Evolutionary conservation across 2,888 invertebrate species (phyloP).

Genomic region (Drosophila pseudotakahashii): DNA sequence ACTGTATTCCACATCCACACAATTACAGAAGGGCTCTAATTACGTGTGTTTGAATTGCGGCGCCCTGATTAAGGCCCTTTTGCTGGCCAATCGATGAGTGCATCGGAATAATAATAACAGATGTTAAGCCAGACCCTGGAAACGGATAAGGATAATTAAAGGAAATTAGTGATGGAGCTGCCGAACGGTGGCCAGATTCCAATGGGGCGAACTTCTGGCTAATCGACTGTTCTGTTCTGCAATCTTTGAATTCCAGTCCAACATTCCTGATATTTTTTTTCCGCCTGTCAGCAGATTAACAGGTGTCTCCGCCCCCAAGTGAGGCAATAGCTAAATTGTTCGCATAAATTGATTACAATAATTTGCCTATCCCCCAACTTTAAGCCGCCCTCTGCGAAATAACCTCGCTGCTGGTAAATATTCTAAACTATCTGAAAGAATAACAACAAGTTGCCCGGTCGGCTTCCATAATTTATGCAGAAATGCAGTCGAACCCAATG

Average conservation of each 20-base stretch:
- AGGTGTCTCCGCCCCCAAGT: constrained; percentile 53
- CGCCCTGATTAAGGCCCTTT: constrained; percentile 38
- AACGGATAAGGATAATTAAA: constrained; percentile 59
- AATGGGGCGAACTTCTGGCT: background rate
- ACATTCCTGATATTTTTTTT: constrained; percentile 53
- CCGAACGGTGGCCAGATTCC: constrained; percentile 15
- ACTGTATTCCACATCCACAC: background rate
- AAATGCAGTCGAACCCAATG: constrained; percentile 48
- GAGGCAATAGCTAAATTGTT: constrained; percentile 26
- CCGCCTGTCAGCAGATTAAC: constrained; percentile 50
- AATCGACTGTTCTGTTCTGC: background rate
- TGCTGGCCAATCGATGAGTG: constrained; percentile 25
- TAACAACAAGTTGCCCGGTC: constrained; percentile 30
- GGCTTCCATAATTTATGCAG: constrained; percentile 67
- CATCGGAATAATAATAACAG: constrained; percentile 57
- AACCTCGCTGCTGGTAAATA: constrained; percentile 16
- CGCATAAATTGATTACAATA: constrained; percentile 58
- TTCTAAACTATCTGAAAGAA: constrained; percentile 13
- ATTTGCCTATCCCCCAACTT: constrained; percentile 36
- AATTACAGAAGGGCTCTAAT: constrained; percentile 49
- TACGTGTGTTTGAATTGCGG: constrained; percentile 50
- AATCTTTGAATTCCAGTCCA: constrained; percentile 16
- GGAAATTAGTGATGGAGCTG: constrained; percentile 30
- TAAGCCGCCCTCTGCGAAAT: constrained; percentile 18
- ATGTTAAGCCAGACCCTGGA: constrained; percentile 45